phyloP scores from a whole-genome alignment of 2,113 vertebrate species.

The Bubo blakistoni region DNA sequence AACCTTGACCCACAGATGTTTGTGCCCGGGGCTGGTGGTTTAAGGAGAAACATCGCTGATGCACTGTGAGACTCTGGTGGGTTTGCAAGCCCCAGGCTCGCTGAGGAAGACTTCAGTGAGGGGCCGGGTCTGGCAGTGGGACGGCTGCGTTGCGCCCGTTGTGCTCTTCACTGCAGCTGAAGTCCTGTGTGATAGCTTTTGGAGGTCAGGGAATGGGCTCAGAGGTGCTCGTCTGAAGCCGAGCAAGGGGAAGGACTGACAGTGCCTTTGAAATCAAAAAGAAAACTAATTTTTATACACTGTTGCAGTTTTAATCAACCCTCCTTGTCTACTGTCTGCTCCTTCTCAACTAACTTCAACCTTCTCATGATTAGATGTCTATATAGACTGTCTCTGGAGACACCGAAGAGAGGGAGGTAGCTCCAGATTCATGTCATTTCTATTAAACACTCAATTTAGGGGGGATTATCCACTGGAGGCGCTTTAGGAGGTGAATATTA shows the following conservation, averaged over 20 bases:
- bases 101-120: not conserved
- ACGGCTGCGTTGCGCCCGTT: accelerated
- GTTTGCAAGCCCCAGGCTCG: not conserved
- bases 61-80: accelerated
- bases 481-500: not conserved
- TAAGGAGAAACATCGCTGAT: not conserved
- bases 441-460: not conserved
- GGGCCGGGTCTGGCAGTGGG: not conserved
- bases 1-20: not conserved
- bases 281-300: not conserved
- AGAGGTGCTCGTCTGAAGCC: accelerated
- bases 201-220: not conserved
- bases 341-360: not conserved
- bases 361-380: constrained; percentile 4
- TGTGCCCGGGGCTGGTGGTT: not conserved
- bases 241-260: not conserved
- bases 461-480: not conserved
- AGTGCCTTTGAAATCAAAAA: not conserved
- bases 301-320: constrained; percentile 2
- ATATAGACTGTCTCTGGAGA: constrained; percentile 19
- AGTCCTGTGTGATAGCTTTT: not conserved
- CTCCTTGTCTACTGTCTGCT: constrained; percentile 4
- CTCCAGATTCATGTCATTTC: constrained; percentile 8
- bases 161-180: not conserved
- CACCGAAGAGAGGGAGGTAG: not conserved